A percentile compares a stretch with the other conserved stretches of the same genome.
Evolutionary conservation across 1,140 invertebrate genomes (phyloP).

Genomic region (Dufourea novaeangliae): DNA sequence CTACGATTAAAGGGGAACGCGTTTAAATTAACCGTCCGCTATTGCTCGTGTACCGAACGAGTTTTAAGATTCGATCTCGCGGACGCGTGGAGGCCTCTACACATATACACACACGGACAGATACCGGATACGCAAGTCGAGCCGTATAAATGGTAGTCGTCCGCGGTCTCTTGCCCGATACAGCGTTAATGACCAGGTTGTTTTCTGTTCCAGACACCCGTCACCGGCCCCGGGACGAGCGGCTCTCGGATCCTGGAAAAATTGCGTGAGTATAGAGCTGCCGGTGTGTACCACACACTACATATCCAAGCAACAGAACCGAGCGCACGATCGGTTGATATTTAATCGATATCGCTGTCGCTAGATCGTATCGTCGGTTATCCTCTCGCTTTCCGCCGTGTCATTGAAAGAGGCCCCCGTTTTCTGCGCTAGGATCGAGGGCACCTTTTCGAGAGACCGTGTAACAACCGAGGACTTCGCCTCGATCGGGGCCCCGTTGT

Average conservation of each 20-base stretch:
- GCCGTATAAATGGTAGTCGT: constrained; percentile 38
- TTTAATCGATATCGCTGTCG: constrained; percentile 50
- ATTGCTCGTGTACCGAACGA: constrained; percentile 31
- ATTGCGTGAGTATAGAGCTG: constrained; percentile 57
- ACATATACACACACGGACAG: too few relatives aligned
- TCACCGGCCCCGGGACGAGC: constrained; percentile 46
- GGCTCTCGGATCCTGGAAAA: constrained; percentile 48
- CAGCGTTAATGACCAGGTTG: constrained; percentile 44
- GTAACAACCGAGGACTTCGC: constrained; percentile 16
- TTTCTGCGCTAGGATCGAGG: background rate
- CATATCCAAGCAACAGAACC: too few relatives aligned
- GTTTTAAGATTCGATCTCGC: constrained; percentile 57
- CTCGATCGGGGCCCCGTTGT: constrained; percentile 2
- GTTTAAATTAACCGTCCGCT: constrained; percentile 49
- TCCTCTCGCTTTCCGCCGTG: constrained; percentile 26
- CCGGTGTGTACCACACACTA: background rate
- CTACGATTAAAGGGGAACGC: constrained; percentile 49
- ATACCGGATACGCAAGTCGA: background rate
- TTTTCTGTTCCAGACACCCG: constrained; percentile 61
- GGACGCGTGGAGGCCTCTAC: background rate
- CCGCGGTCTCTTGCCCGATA: background rate
- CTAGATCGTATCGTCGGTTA: constrained; percentile 32
- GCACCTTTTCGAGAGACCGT: background rate
- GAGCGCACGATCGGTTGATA: constrained; percentile 46
- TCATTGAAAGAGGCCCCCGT: constrained; percentile 7